Evolutionary conservation across 2,113 vertebrate species (phyloP), one percentile per base, ranked within the genome.

Genomic region (Chaetorhynchus papuensis): DNA sequence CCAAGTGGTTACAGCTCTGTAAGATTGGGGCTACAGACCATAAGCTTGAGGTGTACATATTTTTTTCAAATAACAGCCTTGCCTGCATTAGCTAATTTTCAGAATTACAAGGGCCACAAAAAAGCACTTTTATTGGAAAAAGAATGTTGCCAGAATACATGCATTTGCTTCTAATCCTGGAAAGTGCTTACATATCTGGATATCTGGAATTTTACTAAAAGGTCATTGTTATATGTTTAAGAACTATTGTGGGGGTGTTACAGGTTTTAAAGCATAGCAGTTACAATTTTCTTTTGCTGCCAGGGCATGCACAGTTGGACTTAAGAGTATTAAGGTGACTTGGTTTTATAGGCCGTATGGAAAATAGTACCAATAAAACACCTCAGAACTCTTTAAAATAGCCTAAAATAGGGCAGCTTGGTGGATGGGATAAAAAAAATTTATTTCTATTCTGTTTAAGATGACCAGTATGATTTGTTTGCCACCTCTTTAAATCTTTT

Each of bases 291-390:
- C 56, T 56, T 92, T 95, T 90, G 85, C 47, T 87, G 81, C 60
- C 56, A 78, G 65, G 85, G 44, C 85, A 86, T 70, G 75, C 59
- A 89, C 71, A 86, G 79, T 88, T 90, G 71, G 74, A 90, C 49
- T 83, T 75, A 23, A 23, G 59, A 93, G 41, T 81, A 86, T 77
- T 96, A 92, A 96, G 85, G 79, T 92, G 79, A 90, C 90, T 91
- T 75, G 80, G 33, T 92, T 96, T 95, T 93, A 95, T 81, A 81
- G 75, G 71, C 79, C 28, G 13, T 75, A 86, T 92, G 88, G 79
- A 93, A 96, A 96, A 91, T 27, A 88, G 76, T 44, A 74, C 76
- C 52, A 64, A 68, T 96, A 89, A 93, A 96, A 93, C 70, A 75
- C 39, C 56, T 90, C 52, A 80, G 64, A 90, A 80, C 50, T 94